Percentiles rank a stretch among this genome's conserved stretches.
Evolutionary conservation across 1,140 invertebrate species (phyloP).

Genomic region (Drosophila repleta): DNA sequence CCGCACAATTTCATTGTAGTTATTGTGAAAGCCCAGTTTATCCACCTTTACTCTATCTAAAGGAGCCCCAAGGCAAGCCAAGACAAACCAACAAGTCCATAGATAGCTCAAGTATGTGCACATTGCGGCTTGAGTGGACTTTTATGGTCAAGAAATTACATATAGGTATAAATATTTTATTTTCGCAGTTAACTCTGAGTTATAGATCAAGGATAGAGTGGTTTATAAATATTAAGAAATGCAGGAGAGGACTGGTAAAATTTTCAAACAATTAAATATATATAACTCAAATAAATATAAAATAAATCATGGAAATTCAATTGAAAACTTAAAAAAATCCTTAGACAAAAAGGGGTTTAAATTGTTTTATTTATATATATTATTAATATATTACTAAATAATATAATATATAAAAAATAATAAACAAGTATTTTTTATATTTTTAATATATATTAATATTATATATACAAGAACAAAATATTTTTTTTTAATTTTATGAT

Average conservation of each 20-base stretch:
- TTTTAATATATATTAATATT: neutral
- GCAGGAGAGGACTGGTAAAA: neutral
- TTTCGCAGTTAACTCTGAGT: constrained; percentile 5
- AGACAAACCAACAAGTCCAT: constrained; percentile 1
- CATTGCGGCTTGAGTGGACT: constrained; percentile 26
- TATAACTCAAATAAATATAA: no score
- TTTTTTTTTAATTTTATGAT: neutral
- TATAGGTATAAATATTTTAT: neutral
- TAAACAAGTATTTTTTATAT: no score
- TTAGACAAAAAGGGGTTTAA: no score
- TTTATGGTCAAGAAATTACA: neutral
- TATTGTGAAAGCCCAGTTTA: constrained; percentile 3
- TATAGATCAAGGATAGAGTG: constrained; percentile 1
- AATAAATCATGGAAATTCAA: no score
- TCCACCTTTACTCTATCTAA: neutral
- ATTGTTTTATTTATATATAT: no score
- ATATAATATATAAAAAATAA: neutral
- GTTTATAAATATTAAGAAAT: neutral
- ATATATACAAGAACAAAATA: no score
- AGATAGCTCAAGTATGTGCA: constrained; percentile 32
- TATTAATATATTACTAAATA: neutral
- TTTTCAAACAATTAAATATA: no score
- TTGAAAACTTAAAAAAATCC: no score
- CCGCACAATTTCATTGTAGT: constrained; percentile 49
- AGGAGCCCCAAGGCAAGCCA: neutral